Evolutionary conservation across 2,888 invertebrate species (phyloP), one percentile per base, ranked within the genome.

Genomic region (Hemicrepidius hirtus): DNA sequence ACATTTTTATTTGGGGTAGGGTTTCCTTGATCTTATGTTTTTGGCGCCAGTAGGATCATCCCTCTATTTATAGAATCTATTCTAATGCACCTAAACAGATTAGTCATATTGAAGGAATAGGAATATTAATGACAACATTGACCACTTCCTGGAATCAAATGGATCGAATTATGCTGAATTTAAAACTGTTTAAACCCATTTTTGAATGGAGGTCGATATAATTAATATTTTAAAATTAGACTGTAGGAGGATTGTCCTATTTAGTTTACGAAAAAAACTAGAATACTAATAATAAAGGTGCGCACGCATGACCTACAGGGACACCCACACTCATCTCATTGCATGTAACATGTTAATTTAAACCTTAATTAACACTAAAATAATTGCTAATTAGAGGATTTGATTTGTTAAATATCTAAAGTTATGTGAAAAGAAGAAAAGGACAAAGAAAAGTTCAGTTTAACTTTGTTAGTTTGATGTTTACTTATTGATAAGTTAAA

Each of bases 1-100:
- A n/a, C n/a, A n/a, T n/a, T n/a, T n/a, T 5, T 41, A 41, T 13
- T 41, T 41, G n/a, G 18, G 10, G 50, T 50, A 21, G 24, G 55
- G 55, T 55, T 35, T 41, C 53, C 20, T 28, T 10, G 53, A 13
- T 16, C 28, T 24, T 37, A 35, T 46, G 21, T 66, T 66, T 57
- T 5, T 66, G 20, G 69, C 49, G 57, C 40, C 41, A 18, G 35
- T 37, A 49, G 35, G 28, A 66, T 71, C 71, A 71, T 71, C 59
- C 57, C 57, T 65, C 71, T 71, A 71, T 71, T 65, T 59, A 59
- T 71, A 71, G 71, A 66, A 21, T 46, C 59, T 66, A 65, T 60
- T 71, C 71, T 60, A 32, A 64, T 57, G 10, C 55, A 44, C 63
- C 49, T 46, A 37, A 35, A 20, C 20, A 41, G n/a, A 59, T 71